Base-by-base conservation (phyloP, 1,140 invertebrate species). In the Leptinotarsa texana region DNA sequence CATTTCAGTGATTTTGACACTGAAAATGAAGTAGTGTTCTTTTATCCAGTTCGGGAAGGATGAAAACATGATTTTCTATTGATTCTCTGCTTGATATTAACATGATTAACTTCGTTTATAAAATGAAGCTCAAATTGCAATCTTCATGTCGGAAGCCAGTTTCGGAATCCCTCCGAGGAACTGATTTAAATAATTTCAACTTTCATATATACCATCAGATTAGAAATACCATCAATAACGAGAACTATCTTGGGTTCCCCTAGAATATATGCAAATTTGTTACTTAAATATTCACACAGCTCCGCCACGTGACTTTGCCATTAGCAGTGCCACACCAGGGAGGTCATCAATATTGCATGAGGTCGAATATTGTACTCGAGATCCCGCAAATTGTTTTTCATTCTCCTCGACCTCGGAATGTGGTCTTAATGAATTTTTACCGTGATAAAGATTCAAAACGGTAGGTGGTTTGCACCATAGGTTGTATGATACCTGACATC, bases 151-250 rank as follows among this genome's bases (percentile, higher is more conserved):
- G 51, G 15, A 18, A 57, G 33, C 51, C 51, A 57, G 3, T 57
- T 57, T n/a, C 51, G 51, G 15, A 0, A 57, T 57, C 51, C 51
- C 51, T 57, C 51, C 15, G 15, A 57, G 51, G n/a, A 18, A 18
- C 51, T 57, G 51, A 57, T 57, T 57, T 57, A 57, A 57, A 57
- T 57, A 57, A 57, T 57, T 57, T 57, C 51, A 57, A 57, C 51
- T 57, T 57, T 57, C 51, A 57, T 57, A 57, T 17, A 18, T 57
- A 18, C 4, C 51, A 57, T 57, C 51, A 57, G 51, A 57, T 57
- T 57, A 57, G 51, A 57, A 57, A 57, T 57, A 18, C 51, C 51
- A 57, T 57, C 51, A 57, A 57, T 57, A 57, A 57, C 51, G 4
- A 15, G 51, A 57, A 57, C 51, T 57, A 57, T 57, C 51, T 18